These are phyloP conservation scores for Chionomys nivalis DNA, from an alignment of 2,113 vertebrate species.

Conservation along the genomic window DNA sequence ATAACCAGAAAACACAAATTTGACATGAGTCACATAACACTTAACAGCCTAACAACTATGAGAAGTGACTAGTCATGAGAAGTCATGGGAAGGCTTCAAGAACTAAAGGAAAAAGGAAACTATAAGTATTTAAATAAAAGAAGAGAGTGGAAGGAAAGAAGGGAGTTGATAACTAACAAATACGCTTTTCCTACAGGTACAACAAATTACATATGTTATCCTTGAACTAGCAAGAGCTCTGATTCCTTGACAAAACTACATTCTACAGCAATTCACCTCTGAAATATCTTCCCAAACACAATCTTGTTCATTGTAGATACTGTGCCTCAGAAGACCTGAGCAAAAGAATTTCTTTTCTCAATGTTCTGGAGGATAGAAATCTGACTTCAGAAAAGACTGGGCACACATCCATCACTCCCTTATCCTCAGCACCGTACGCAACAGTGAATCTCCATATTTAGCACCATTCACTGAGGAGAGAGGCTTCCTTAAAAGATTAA, in stretches of 20 bases:
- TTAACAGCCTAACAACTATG: background rate
- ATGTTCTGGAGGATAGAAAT: background rate
- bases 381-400: background rate
- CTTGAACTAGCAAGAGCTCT: background rate
- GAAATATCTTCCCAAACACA: background rate
- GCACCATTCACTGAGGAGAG: background rate
- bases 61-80: background rate
- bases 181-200: background rate
- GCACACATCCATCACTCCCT: background rate
- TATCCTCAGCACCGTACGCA: no score
- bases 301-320: background rate
- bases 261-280: background rate
- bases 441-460: background rate
- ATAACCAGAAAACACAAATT: background rate
- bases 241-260: constrained; percentile 7
- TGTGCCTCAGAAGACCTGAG: background rate
- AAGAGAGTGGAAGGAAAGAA: background rate
- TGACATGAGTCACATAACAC: background rate
- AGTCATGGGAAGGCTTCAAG: background rate
- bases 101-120: background rate
- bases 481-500: background rate
- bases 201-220: background rate
- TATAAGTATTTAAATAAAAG: background rate
- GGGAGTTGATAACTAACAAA: background rate
- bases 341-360: background rate